These are phyloP conservation scores for Petroica traversi DNA, from an alignment of 2,113 vertebrate genomes.

Conservation along the genomic window DNA sequence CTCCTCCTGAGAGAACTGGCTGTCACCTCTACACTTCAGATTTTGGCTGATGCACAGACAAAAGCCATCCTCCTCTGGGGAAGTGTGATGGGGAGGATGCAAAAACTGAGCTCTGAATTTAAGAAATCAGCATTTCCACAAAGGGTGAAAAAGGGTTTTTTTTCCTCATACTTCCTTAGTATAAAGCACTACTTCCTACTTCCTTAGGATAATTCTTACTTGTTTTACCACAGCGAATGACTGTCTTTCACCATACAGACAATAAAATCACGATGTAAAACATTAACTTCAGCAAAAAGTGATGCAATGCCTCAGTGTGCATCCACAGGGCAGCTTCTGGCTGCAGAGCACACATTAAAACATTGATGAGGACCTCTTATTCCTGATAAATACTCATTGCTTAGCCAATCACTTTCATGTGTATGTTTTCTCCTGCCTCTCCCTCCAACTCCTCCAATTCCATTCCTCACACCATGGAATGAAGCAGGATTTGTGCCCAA, in stretches of 20 bases:
- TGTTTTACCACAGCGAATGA: not conserved
- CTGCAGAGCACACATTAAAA: not conserved
- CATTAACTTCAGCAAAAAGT: not conserved
- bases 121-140: not conserved
- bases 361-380: not conserved
- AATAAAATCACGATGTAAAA: not conserved
- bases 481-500: not conserved
- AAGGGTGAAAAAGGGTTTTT: not conserved
- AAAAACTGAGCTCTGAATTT: not conserved
- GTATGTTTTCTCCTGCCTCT: not conserved
- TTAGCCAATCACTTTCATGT: not conserved
- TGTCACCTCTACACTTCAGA: not conserved
- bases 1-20: not conserved
- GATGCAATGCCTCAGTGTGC: not conserved
- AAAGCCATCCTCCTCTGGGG: not conserved
- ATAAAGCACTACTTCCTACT: not conserved
- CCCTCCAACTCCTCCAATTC: not conserved
- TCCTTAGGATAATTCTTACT: not conserved
- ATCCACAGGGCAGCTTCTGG: not conserved
- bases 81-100: rapidly evolving
- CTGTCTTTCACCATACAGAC: not conserved
- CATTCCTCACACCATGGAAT: rapidly evolving
- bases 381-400: not conserved
- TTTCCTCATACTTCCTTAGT: not conserved
- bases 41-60: not conserved